These are phyloP conservation scores for Gambusia holbrooki DNA, from an alignment of 2,113 vertebrate genomes.

Conservation along the genomic window DNA sequence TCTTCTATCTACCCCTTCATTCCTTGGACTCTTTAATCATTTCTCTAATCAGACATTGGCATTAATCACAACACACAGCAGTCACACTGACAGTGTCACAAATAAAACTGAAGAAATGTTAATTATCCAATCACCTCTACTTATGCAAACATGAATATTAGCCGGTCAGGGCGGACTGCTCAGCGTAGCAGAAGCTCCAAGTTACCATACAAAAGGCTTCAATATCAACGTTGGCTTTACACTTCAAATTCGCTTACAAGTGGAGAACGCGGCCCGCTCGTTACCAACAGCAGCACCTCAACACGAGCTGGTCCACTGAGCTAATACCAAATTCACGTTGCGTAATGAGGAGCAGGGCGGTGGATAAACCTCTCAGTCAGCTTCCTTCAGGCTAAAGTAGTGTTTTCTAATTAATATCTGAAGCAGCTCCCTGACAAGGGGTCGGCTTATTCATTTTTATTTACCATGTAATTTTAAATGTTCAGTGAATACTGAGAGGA, in stretches of 20 bases:
- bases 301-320: background rate
- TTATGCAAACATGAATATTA: conserved; percentile 60
- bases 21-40: conserved; percentile 30
- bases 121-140: conserved; percentile 25
- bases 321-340: background rate
- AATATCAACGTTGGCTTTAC: background rate
- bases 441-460: background rate
- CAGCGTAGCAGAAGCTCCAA: background rate
- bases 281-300: background rate
- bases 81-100: conserved; percentile 13
- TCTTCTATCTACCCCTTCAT: conserved; percentile 8
- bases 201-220: background rate
- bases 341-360: background rate
- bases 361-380: background rate
- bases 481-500: conserved; percentile 9
- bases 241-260: background rate
- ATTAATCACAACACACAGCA: background rate
- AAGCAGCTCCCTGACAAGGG: background rate
- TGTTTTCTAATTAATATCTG: background rate
- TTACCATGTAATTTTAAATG: background rate
- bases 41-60: conserved; percentile 15
- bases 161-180: conserved; percentile 16
- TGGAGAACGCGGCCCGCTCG: background rate
- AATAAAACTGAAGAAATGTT: conserved; percentile 26
- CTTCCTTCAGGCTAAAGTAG: background rate